Percentiles rank a stretch among this genome's conserved stretches.
phyloP scores from a whole-genome alignment of 2,797 vertebrate species.

The Lateolabrax maculatus region DNA sequence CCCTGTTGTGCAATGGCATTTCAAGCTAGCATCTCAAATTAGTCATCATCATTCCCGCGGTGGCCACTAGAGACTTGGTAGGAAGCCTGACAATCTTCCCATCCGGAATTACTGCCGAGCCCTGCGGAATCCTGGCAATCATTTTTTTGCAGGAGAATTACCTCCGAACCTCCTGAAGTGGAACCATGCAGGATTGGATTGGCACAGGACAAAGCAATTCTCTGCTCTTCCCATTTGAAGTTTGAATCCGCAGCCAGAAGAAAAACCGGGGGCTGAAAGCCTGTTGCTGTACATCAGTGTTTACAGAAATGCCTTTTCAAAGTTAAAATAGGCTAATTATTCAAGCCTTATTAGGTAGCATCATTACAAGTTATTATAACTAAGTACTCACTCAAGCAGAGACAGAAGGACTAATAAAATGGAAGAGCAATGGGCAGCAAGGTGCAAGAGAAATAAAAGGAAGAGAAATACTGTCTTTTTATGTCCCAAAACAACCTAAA shows the following conservation, averaged over 20 bases:
- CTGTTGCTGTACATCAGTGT: conserved; percentile 65
- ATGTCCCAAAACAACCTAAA: conserved; percentile 49
- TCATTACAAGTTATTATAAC: conserved; percentile 64
- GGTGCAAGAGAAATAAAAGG: conserved; percentile 21
- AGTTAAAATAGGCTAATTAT: conserved; percentile 72
- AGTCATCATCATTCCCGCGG: conserved; percentile 62
- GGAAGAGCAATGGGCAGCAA: conserved; percentile 22
- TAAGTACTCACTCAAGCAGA: conserved; percentile 42
- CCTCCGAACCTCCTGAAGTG: conserved; percentile 76
- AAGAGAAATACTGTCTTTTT: conserved; percentile 24
- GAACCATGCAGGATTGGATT: conserved; percentile 79
- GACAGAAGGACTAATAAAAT: conserved; percentile 35
- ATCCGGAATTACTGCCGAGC: conserved; percentile 72
- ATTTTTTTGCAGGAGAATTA: conserved; percentile 72
- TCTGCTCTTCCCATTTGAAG: conserved; percentile 71
- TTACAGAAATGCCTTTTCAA: conserved; percentile 71
- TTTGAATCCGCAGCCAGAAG: conserved; percentile 61
- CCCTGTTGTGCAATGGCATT: conserved; percentile 48
- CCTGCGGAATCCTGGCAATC: conserved; percentile 77
- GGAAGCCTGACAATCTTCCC: conserved; percentile 71
- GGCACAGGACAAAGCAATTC: conserved; percentile 75
- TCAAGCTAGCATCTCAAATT: conserved; percentile 64
- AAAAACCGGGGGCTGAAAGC: conserved; percentile 62
- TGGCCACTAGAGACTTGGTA: conserved; percentile 61
- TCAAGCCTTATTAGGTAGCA: conserved; percentile 69